Conservation (phyloP, 2,797 vertebrate genomes). For the Micropoecilia bifurca region DNA sequence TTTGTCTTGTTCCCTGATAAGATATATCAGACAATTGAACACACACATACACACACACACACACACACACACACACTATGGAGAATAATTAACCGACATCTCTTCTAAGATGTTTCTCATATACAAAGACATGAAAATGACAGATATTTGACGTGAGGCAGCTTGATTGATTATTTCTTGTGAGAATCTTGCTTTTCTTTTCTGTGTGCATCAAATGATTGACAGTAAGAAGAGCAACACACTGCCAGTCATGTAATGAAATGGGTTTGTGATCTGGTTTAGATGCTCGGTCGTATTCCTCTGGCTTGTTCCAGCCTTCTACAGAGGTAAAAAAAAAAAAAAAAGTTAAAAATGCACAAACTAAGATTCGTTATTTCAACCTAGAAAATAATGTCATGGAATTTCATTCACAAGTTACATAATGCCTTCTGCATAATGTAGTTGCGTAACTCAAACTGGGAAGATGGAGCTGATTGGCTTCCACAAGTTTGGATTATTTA, state of each 20-base stretch:
- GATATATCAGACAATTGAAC: slow-evolving; percentile 13
- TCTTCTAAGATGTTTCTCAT: slow-evolving; percentile 15
- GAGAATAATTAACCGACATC: slow-evolving; percentile 31
- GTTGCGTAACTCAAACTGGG: background rate
- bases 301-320: background rate
- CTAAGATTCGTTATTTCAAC: background rate
- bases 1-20: slow-evolving; percentile 13
- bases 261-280: background rate
- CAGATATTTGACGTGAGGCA: slow-evolving; percentile 43
- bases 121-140: slow-evolving; percentile 41
- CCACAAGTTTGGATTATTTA: background rate
- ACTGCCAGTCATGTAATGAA: slow-evolving; percentile 7
- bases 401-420: background rate
- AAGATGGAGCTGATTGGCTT: background rate
- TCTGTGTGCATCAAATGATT: slow-evolving; percentile 47
- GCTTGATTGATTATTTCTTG: slow-evolving; percentile 60
- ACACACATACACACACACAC: slow-evolving; percentile 13
- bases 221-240: slow-evolving; percentile 31
- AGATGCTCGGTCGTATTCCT: background rate
- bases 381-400: background rate
- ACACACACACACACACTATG: slow-evolving; percentile 11
- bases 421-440: background rate
- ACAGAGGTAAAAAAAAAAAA: background rate
- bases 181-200: slow-evolving; percentile 38
- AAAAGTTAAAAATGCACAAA: too few relatives aligned